Percentiles rank a stretch among this genome's conserved stretches.
phyloP scores from a whole-genome alignment of 2,797 vertebrate genomes.

The Hyperoplus immaculatus region DNA sequence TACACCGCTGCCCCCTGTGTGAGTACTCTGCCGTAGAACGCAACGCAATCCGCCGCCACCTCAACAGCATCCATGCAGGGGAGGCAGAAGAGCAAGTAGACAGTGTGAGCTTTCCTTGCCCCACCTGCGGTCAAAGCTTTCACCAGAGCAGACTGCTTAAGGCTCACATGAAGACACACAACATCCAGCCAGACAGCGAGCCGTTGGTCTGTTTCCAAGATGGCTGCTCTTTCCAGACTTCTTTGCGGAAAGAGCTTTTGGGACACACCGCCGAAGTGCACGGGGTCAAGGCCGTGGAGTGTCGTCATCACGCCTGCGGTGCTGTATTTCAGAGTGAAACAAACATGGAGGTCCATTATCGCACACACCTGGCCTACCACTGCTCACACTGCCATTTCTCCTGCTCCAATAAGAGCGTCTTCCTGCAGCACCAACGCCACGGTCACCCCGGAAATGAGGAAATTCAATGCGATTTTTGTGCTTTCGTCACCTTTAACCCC shows the following conservation, averaged over 20 bases:
- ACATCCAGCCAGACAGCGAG: slow-evolving; percentile 70
- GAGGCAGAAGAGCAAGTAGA: slow-evolving; percentile 77
- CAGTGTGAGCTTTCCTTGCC: slow-evolving; percentile 88
- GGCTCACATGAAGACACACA: slow-evolving; percentile 94
- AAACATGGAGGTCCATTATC: slow-evolving; percentile 93
- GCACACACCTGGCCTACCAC: slow-evolving; percentile 95
- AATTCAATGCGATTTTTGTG: slow-evolving; percentile 91
- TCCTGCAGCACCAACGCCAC: slow-evolving; percentile 92
- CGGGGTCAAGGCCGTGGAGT: slow-evolving; percentile 85
- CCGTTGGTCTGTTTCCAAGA: slow-evolving; percentile 88
- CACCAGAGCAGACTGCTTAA: slow-evolving; percentile 92
- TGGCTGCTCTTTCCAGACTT: slow-evolving; percentile 84
- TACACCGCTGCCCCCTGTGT: slow-evolving; percentile 92
- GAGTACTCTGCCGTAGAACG: slow-evolving; percentile 94
- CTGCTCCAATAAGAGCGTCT: slow-evolving; percentile 94
- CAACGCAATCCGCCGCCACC: slow-evolving; percentile 92
- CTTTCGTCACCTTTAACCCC: slow-evolving; percentile 93
- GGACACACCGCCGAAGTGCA: slow-evolving; percentile 89
- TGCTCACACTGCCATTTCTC: slow-evolving; percentile 94
- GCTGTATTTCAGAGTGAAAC: slow-evolving; percentile 86
- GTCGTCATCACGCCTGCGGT: slow-evolving; percentile 92
- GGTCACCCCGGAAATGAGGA: slow-evolving; percentile 90
- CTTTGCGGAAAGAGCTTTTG: slow-evolving; percentile 88
- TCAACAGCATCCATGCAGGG: slow-evolving; percentile 89
- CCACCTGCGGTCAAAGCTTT: slow-evolving; percentile 90